Percentiles rank a stretch among this genome's conserved stretches.
Evolutionary conservation across 2,797 vertebrate genomes (phyloP).

Genomic region (Agapornis canus): DNA sequence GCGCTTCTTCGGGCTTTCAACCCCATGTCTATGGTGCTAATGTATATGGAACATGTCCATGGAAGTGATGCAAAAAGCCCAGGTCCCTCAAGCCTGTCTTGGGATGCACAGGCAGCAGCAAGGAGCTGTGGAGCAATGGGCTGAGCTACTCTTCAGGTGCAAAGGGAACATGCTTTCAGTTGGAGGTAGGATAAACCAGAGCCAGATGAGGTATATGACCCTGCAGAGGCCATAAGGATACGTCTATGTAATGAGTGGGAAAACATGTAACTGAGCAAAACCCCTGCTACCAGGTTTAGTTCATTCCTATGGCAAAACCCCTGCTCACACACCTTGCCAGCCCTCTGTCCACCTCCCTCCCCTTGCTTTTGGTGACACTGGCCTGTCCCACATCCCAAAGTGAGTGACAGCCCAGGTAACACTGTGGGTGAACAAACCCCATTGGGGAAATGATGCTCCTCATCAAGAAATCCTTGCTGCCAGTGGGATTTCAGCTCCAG

Average conservation of each 20-base stretch:
- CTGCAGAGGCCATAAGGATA: background rate
- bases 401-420: background rate
- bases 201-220: background rate
- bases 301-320: background rate
- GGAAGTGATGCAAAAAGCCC: background rate
- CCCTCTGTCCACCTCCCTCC: background rate
- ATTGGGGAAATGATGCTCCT: background rate
- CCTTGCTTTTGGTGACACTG: background rate
- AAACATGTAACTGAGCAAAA: background rate
- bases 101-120: background rate
- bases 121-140: background rate
- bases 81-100: background rate
- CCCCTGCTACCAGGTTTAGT: background rate
- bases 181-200: background rate
- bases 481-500: background rate
- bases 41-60: background rate
- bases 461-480: background rate
- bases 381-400: background rate
- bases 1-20: background rate
- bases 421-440: accelerated
- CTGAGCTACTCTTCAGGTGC: background rate
- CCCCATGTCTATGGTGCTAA: accelerated
- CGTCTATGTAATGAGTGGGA: accelerated
- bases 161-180: background rate
- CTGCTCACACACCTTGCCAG: background rate